Evolutionary conservation across 2,888 invertebrate species (phyloP), one percentile per base, ranked within the genome.

Genomic region (Octonoba sinensis): DNA sequence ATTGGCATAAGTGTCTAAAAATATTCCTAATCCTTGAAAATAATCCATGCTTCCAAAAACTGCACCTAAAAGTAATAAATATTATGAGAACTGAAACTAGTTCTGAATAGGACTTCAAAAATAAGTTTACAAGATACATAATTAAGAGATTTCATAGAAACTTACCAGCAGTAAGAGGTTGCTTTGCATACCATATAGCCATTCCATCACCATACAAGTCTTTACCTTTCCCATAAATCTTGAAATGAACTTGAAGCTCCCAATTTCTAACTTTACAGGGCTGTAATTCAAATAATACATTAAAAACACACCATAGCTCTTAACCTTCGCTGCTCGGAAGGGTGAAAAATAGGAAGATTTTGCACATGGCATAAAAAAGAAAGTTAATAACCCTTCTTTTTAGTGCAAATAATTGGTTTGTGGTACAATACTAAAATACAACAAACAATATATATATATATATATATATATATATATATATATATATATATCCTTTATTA

Each of bases 1-100:
- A 89, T 99, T 99, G 89, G 97, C 98, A 88, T 99, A 99, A 0
- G 99, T 99, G 87, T 99, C 99, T 83, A 99, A 89, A 87, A 99
- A 94, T 51, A 99, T 91, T 4, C 94, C 96, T 51, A 99, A 90
- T 0, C 99, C 91, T 94, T 85, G 93, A 89, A 97, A 99, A 87
- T 92, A 93, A 88, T 99, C 97, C 87, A 93, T 93, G 88, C 94
- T 97, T 18, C 99, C 99, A 90, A 99, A 99, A 4, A 99, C 97
- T 0, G 94, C 93, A 0, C 99, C 99, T 83, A 24, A 16, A 69
- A 65, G 20, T 22, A 49, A 49, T n/a, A 1, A 66, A 66, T 49
- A 62, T 20, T 57, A 57, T 20, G 15, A 54, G n/a, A n/a, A 54
- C 1, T 1, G 16, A 54, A 54, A 49, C 16, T 49, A 54, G 54